These are phyloP conservation scores for Manacus vitellinus DNA, from an alignment of 2,113 vertebrate genomes.

Conservation along the genomic window DNA sequence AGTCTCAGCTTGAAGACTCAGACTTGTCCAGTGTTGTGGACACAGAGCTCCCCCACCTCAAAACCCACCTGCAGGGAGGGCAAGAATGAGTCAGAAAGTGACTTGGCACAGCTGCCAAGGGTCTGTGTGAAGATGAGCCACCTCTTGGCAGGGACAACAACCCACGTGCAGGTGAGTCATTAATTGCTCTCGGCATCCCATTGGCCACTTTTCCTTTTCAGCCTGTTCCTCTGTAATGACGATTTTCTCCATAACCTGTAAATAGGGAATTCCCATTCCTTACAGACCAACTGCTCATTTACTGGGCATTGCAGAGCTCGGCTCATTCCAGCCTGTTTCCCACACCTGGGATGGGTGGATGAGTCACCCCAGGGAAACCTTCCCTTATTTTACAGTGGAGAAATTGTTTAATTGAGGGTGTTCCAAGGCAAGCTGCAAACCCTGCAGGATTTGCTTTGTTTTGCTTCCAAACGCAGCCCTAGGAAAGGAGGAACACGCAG, in stretches of 20 bases:
- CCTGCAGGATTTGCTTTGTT: not conserved
- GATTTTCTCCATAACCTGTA: not conserved
- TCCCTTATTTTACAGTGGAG: not conserved
- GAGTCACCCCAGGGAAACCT: not conserved
- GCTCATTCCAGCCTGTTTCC: not conserved
- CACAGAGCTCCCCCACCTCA: not conserved
- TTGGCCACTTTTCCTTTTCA: conserved; percentile 20
- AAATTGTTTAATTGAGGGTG: not conserved
- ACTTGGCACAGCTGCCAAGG: not conserved
- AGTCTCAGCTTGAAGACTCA: fast-evolving
- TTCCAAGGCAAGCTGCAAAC: not conserved
- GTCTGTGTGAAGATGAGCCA: not conserved
- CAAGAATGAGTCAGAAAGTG: not conserved
- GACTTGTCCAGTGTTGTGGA: not conserved
- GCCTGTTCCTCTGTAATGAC: not conserved
- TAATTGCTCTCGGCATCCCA: not conserved
- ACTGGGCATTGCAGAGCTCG: not conserved
- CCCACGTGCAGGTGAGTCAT: not conserved
- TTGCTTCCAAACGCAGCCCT: not conserved
- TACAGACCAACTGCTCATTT: not conserved
- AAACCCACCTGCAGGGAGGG: not conserved
- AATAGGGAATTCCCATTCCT: not conserved
- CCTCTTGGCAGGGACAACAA: not conserved
- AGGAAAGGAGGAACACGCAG: fast-evolving
- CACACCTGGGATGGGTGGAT: not conserved